Percentiles rank a stretch among this genome's conserved stretches.
These are phyloP conservation scores for Platycercus adscitus DNA, from an alignment of 2,113 vertebrate genomes.

Conservation along the genomic window DNA sequence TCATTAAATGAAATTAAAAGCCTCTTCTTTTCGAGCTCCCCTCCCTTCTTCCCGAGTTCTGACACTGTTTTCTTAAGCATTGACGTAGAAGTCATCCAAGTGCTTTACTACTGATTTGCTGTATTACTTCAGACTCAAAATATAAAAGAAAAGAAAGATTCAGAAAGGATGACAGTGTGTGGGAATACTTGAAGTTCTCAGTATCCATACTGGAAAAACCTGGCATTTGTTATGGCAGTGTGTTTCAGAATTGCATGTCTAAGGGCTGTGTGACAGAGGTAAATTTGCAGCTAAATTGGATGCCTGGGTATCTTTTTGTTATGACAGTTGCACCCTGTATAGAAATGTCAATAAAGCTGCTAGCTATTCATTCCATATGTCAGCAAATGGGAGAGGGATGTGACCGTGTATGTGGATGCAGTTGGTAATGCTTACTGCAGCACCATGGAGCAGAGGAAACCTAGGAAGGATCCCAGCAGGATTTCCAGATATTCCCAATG, in stretches of 20 bases:
- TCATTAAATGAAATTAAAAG: neutral
- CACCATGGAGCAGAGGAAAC: neutral
- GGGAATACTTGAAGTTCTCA: neutral
- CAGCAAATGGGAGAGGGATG: neutral
- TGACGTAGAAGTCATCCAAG: neutral
- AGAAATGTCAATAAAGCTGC: conserved; percentile 20
- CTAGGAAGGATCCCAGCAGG: neutral
- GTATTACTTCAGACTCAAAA: neutral
- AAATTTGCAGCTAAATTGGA: neutral
- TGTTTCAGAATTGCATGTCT: neutral
- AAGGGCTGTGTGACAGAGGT: neutral
- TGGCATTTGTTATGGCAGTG: neutral
- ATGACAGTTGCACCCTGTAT: neutral
- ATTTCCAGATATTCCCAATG: neutral
- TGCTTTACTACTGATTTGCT: neutral
- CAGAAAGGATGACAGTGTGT: neutral
- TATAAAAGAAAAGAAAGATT: neutral
- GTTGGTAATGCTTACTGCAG: neutral
- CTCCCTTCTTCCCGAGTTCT: neutral
- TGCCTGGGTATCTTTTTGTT: neutral
- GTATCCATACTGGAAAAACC: neutral
- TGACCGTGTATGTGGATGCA: neutral
- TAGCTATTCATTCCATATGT: neutral
- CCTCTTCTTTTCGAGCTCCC: neutral
- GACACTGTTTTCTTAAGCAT: neutral